phyloP scores from a whole-genome alignment of 35 echinoderm and acorn worm species.

The Amphiura filiformis region DNA sequence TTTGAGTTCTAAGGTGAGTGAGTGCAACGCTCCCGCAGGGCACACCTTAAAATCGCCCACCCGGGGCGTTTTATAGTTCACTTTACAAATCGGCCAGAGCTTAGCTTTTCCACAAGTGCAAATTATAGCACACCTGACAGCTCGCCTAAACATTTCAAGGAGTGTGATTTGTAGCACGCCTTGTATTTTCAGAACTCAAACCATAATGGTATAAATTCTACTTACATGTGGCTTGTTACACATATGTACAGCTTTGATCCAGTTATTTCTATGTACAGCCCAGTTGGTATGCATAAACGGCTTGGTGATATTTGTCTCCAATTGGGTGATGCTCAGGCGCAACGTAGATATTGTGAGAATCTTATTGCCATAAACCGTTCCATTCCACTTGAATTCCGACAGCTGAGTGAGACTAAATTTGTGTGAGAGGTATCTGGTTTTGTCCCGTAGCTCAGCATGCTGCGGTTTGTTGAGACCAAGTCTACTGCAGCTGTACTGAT shows the following conservation, averaged over 20 bases:
- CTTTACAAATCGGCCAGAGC: too few species aligned
- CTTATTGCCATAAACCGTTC: conserved; percentile 78
- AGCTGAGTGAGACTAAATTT: conserved; percentile 75
- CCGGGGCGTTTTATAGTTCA: too few species aligned
- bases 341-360: conserved; percentile 75
- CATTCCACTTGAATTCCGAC: conserved; percentile 84
- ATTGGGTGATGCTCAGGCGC: conserved; percentile 75
- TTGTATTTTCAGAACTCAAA: too few species aligned
- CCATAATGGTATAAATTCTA: too few species aligned
- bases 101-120: too few species aligned
- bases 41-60: too few species aligned
- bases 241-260: conserved; percentile 98
- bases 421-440: conserved; percentile 73
- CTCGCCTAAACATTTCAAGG: too few species aligned
- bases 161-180: too few species aligned
- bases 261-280: conserved; percentile 86
- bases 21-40: too few species aligned
- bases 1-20: too few species aligned
- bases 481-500: conserved; percentile 67
- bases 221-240: conserved; percentile 81
- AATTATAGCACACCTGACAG: too few species aligned
- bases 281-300: conserved; percentile 97
- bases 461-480: conserved; percentile 96
- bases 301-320: conserved; percentile 78
- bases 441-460: conserved; percentile 85